Evolutionary conservation across 2,888 invertebrate genomes (phyloP).

Genomic region (Chalcis sispes): DNA sequence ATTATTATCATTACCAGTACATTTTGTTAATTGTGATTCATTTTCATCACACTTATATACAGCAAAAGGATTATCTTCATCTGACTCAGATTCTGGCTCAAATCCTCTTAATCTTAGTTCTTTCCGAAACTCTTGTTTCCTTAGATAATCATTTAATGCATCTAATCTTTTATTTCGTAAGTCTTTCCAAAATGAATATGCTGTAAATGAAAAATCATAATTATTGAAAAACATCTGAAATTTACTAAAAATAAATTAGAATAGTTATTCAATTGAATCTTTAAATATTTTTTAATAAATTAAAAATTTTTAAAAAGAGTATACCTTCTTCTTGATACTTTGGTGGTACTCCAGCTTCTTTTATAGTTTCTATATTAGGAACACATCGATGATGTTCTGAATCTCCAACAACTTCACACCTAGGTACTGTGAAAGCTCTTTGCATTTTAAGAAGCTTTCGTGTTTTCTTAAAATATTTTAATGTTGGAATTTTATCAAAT

Average conservation of each 20-base stretch:
- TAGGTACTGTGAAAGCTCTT: slow-evolving; percentile 80
- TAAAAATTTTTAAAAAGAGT: too few species aligned
- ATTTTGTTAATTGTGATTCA: slow-evolving; percentile 53
- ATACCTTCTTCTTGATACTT: slow-evolving; percentile 68
- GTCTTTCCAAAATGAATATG: slow-evolving; percentile 67
- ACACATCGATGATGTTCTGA: slow-evolving; percentile 66
- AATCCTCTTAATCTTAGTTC: slow-evolving; percentile 68
- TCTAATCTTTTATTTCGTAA: slow-evolving; percentile 65
- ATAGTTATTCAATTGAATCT: not conserved
- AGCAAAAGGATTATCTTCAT: slow-evolving; percentile 69
- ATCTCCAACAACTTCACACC: slow-evolving; percentile 72
- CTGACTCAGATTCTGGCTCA: slow-evolving; percentile 68
- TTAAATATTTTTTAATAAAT: too few species aligned
- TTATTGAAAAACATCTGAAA: slow-evolving; percentile 13
- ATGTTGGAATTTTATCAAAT: slow-evolving; percentile 78
- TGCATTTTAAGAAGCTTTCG: slow-evolving; percentile 83
- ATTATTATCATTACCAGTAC: slow-evolving; percentile 41
- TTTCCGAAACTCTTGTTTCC: slow-evolving; percentile 68
- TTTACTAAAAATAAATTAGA: slow-evolving; percentile 14
- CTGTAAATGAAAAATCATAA: slow-evolving; percentile 57
- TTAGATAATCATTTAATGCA: slow-evolving; percentile 67
- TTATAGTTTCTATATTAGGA: slow-evolving; percentile 66
- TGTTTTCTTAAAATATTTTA: slow-evolving; percentile 81
- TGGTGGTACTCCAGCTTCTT: slow-evolving; percentile 68
- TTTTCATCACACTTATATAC: slow-evolving; percentile 64